Evolutionary conservation across 2,797 vertebrate genomes (phyloP), one percentile per base, ranked within the genome.

Genomic region (Hydrophis major): DNA sequence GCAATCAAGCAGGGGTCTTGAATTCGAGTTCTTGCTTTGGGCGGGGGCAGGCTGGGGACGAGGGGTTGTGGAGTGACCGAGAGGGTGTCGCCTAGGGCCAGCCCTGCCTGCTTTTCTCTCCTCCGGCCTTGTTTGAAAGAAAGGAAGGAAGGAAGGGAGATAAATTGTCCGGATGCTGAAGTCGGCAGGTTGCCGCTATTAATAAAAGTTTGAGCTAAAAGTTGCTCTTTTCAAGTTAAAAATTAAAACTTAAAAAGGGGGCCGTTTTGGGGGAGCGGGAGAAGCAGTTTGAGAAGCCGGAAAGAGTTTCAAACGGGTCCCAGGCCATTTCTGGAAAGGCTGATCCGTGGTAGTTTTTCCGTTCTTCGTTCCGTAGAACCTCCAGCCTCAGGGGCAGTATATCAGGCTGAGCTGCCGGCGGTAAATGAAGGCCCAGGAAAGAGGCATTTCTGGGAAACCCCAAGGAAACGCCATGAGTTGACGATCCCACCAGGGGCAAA

Each of bases 111-210:
- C 18, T 53, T 83, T 3, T 1, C 32, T 37, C 60, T 86, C 56
- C 0, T 5, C 74, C 16, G 14, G 66, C 28, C 16, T 86, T 42
- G 6, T 32, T 88, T 18, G 2, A 59, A 14, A 1, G 12, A 47
- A 37, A 37, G 37, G 37, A 60, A 57, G 94, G 92, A 95, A 94
- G 95, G 93, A 94, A 94, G 74, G 3, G 2, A 69, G 53, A 78
- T 91, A 28, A 86, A 50, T 89, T 78, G 59, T 47, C 7, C 0
- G 2, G 74, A 90, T 69, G 56, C 18, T 88, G 3, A 87, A 55
- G n/a, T 66, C 3, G 0, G 56, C n/a, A 25, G 50, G 88, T 87
- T 27, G 86, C 2, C 4, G 89, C 88, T 93, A 94, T 94, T 90
- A 93, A 94, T 94, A 94, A 61, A 37, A 37, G 37, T 28, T 63